Evolutionary conservation across 1,140 invertebrate species (phyloP).

Genomic region (Drosophila quadrilineata): DNA sequence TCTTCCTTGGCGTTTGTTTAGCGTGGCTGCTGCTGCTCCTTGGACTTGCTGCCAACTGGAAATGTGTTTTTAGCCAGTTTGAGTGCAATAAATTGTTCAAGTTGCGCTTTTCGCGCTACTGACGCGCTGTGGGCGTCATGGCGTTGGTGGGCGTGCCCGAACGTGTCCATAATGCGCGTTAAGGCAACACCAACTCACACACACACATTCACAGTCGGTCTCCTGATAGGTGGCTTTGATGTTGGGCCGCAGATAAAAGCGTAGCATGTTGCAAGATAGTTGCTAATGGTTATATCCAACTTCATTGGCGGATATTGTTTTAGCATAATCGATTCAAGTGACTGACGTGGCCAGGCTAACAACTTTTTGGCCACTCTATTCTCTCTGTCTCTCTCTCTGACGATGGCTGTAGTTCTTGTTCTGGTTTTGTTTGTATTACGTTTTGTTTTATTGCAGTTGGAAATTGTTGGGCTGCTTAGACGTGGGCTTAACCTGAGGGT

Average conservation of each 20-base stretch:
- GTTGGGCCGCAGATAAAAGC: slow-evolving; percentile 56
- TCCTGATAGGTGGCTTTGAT: slow-evolving; percentile 56
- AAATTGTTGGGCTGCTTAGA: slow-evolving; percentile 61
- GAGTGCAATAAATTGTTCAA: slow-evolving; percentile 77
- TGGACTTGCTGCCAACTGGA: too few species aligned
- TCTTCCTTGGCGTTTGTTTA: slow-evolving; percentile 10
- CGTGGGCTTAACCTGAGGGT: slow-evolving; percentile 61
- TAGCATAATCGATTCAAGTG: slow-evolving; percentile 79
- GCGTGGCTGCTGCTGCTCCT: slow-evolving; percentile 37
- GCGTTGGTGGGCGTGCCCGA: slow-evolving; percentile 47
- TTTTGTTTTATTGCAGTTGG: slow-evolving; percentile 77
- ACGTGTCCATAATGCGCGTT: slow-evolving; percentile 71
- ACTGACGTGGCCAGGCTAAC: slow-evolving; percentile 38
- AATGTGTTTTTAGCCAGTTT: slow-evolving; percentile 33
- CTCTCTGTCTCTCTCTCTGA: not conserved
- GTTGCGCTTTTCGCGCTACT: slow-evolving; percentile 67
- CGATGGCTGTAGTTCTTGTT: slow-evolving; percentile 18
- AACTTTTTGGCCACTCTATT: slow-evolving; percentile 6
- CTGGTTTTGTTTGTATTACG: slow-evolving; percentile 46
- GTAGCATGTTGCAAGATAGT: slow-evolving; percentile 45
- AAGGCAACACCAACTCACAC: slow-evolving; percentile 25
- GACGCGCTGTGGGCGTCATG: too few species aligned
- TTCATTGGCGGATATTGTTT: slow-evolving; percentile 78
- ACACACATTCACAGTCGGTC: slow-evolving; percentile 29
- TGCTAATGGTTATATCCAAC: slow-evolving; percentile 49